Evolutionary conservation across 2,797 vertebrate genomes (phyloP).

Genomic region (Epinephelus malabaricus): DNA sequence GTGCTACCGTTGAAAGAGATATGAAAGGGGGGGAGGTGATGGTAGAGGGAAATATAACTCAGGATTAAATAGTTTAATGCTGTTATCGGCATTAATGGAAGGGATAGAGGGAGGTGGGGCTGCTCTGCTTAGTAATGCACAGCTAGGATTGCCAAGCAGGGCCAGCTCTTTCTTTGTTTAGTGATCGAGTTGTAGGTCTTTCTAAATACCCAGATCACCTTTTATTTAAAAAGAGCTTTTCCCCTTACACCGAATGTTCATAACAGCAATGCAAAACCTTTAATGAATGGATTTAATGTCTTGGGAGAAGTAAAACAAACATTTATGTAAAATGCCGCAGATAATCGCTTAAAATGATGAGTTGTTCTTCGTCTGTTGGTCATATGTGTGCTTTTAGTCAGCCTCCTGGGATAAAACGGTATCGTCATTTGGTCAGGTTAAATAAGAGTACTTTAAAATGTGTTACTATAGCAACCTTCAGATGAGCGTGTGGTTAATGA

Average conservation of each 20-base stretch:
- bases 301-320: conserved; percentile 43
- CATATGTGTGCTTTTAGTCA: conserved; percentile 34
- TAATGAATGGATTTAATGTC: conserved; percentile 26
- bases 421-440: conserved; percentile 36
- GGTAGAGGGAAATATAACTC: not conserved
- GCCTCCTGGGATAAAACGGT: conserved; percentile 35
- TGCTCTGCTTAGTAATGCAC: conserved; percentile 22
- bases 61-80: conserved; percentile 20
- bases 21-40: not conserved
- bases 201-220: conserved; percentile 33
- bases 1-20: conserved; percentile 1
- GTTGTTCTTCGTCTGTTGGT: conserved; percentile 17
- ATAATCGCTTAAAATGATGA: conserved; percentile 27
- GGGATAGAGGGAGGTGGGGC: not conserved
- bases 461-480: conserved; percentile 69
- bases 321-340: conserved; percentile 23
- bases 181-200: conserved; percentile 9
- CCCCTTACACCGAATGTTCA: conserved; percentile 4
- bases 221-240: conserved; percentile 25
- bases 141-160: conserved; percentile 5
- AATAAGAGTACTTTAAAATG: conserved; percentile 36
- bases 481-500: conserved; percentile 65
- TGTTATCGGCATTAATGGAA: conserved; percentile 22
- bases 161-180: conserved; percentile 1
- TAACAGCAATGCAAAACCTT: conserved; percentile 33